These are phyloP conservation scores for Cephus rjabovi DNA, from an alignment of 2,888 invertebrate species.

Conservation along the genomic window DNA sequence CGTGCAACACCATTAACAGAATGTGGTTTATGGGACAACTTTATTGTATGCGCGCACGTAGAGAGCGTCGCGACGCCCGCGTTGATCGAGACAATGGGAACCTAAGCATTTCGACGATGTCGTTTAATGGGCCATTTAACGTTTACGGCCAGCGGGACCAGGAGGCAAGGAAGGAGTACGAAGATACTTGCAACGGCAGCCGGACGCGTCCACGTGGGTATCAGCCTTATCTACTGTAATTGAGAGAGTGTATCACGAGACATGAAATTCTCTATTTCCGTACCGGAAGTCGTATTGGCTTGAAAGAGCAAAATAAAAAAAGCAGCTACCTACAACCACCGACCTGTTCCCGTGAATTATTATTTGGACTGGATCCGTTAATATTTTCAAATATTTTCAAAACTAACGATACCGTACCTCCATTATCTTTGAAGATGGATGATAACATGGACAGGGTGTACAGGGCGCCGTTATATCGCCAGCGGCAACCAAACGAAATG, in stretches of 20 bases:
- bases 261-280: background rate
- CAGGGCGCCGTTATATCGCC: background rate
- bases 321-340: background rate
- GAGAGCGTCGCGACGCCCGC: constrained; percentile 8
- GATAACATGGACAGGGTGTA: background rate
- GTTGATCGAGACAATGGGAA: constrained; percentile 27
- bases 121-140: constrained; percentile 32
- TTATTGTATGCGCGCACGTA: constrained; percentile 35
- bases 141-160: constrained; percentile 22
- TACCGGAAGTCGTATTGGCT: background rate
- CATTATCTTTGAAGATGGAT: background rate
- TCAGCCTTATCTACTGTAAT: background rate
- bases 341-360: background rate
- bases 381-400: background rate
- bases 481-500: background rate
- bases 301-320: background rate
- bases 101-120: constrained; percentile 27
- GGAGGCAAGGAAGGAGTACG: background rate
- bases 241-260: background rate
- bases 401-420: background rate
- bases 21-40: constrained; percentile 58
- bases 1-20: constrained; percentile 37
- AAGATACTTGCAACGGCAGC: background rate
- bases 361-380: background rate
- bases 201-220: background rate